phyloP scores from a whole-genome alignment of 2,797 vertebrate species.

The Coregonus suidteri region DNA sequence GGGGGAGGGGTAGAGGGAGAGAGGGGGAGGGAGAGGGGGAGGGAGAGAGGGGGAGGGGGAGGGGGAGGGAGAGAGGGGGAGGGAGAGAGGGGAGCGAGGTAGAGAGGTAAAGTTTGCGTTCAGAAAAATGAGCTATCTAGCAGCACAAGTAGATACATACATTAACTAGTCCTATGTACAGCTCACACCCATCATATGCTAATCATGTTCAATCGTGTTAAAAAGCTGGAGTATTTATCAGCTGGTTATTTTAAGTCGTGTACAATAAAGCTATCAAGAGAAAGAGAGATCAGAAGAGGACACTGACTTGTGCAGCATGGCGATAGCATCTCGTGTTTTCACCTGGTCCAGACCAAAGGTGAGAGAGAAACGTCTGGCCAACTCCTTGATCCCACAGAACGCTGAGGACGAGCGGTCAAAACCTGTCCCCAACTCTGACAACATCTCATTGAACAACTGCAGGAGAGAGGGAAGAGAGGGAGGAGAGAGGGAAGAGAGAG shows the following conservation, averaged over 20 bases:
- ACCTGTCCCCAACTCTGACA: constrained; percentile 94
- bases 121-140: neutral
- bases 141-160: neutral
- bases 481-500: too few relatives aligned
- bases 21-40: neutral
- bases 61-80: neutral
- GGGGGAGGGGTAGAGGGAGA: neutral
- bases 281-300: neutral
- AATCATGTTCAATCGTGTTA: too few relatives aligned
- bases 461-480: neutral
- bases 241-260: too few relatives aligned
- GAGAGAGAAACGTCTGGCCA: constrained; percentile 97
- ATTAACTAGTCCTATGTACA: neutral
- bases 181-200: too few relatives aligned
- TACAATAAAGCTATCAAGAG: too few relatives aligned
- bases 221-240: too few relatives aligned
- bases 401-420: constrained; percentile 96
- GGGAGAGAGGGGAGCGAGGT: neutral
- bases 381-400: constrained; percentile 97
- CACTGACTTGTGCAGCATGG: constrained; percentile 98
- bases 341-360: constrained; percentile 98
- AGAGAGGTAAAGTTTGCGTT: neutral
- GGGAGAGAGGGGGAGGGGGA: neutral
- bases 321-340: constrained; percentile 98
- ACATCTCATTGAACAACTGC: constrained; percentile 98